A percentile compares a stretch with the other conserved stretches of the same genome.
Conservation (phyloP, 2,113 vertebrate genomes). For the Alosa alosa region DNA sequence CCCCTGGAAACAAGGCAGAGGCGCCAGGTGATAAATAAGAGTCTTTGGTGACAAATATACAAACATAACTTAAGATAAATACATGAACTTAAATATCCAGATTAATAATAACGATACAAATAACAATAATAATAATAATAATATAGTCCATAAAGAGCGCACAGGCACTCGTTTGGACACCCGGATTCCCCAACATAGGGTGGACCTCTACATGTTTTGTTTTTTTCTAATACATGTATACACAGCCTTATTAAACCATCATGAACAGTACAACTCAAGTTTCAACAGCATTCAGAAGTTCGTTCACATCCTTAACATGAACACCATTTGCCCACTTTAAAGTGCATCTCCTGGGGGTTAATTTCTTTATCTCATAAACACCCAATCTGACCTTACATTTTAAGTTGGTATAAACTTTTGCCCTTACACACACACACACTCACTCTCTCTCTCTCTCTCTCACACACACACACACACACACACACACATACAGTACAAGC, state of each 20-base stretch:
- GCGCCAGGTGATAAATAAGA: conserved; percentile 59
- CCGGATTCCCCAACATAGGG: conserved; percentile 37
- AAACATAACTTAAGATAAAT: conserved; percentile 68
- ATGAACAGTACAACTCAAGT: conserved; percentile 50
- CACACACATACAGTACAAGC: background rate
- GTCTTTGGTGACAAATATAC: conserved; percentile 66
- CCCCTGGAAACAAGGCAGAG: conserved; percentile 43
- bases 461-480: background rate
- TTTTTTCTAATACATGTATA: conserved; percentile 54
- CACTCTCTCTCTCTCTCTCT: too few relatives aligned
- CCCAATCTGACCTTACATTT: conserved; percentile 46
- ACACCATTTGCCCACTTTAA: conserved; percentile 54
- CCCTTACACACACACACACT: background rate
- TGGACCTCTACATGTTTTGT: conserved; percentile 22
- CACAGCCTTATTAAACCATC: conserved; percentile 49
- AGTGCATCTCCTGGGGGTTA: conserved; percentile 58
- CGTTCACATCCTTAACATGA: conserved; percentile 40
- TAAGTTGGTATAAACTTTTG: conserved; percentile 2
- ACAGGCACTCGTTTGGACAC: conserved; percentile 36
- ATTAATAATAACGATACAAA: conserved; percentile 37
- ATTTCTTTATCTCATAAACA: conserved; percentile 50
- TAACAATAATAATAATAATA: conserved; percentile 39
- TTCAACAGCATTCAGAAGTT: conserved; percentile 46
- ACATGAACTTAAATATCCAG: conserved; percentile 65
- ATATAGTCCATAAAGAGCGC: conserved; percentile 51